phyloP scores from a whole-genome alignment of 1,140 invertebrate genomes.

The Drosophila pruinosa region DNA sequence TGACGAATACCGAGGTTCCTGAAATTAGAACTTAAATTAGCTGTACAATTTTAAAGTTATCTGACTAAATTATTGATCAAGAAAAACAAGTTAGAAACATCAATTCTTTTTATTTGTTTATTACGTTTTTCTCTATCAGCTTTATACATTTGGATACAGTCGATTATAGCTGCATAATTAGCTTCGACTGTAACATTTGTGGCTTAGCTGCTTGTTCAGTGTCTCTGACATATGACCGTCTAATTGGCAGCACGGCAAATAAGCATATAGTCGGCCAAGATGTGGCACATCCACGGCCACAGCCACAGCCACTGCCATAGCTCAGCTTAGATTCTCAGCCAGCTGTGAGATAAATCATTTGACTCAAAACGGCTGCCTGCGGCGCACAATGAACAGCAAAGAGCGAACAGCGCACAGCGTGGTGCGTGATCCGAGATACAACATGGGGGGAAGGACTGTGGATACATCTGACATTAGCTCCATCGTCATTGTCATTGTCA shows the following conservation, averaged over 20 bases:
- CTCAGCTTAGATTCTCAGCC: slow-evolving; percentile 12
- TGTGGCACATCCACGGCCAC: neutral
- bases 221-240: slow-evolving; percentile 31
- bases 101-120: neutral
- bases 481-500: slow-evolving; percentile 36
- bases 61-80: no score
- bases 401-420: neutral
- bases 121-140: no score
- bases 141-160: no score
- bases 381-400: slow-evolving; percentile 49
- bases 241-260: slow-evolving; percentile 47
- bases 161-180: neutral
- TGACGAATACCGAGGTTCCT: no score
- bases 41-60: no score
- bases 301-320: neutral
- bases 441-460: neutral
- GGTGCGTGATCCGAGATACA: neutral
- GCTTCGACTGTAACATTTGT: neutral
- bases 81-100: no score
- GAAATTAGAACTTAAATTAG: no score
- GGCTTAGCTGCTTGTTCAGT: neutral
- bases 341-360: slow-evolving; percentile 71
- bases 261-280: slow-evolving; percentile 22
- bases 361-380: slow-evolving; percentile 50
- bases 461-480: slow-evolving; percentile 45